Conservation (phyloP, 2,888 invertebrate species). For the Diarsia mendica region DNA sequence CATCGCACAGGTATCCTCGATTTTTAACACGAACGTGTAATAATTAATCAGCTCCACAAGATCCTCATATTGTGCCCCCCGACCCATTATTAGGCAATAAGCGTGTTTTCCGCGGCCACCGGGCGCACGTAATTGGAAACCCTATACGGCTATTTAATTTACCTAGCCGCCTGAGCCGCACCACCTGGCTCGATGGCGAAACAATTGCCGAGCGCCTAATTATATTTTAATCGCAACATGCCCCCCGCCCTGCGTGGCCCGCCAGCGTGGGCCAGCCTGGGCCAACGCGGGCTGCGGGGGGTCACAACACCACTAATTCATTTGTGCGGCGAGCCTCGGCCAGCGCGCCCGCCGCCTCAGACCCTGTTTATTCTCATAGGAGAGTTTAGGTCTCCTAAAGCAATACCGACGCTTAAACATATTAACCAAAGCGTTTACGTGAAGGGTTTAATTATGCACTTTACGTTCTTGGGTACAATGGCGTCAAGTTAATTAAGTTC, state of each 20-base stretch:
- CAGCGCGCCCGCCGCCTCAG: slow-evolving; percentile 73
- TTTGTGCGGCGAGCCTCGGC: slow-evolving; percentile 84
- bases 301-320: slow-evolving; percentile 86
- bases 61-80: slow-evolving; percentile 80
- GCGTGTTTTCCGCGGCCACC: slow-evolving; percentile 81
- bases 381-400: slow-evolving; percentile 89
- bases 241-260: slow-evolving; percentile 74
- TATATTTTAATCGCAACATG: slow-evolving; percentile 89
- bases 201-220: slow-evolving; percentile 89
- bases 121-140: slow-evolving; percentile 85
- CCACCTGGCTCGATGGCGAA: slow-evolving; percentile 89
- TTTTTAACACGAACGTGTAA: slow-evolving; percentile 76
- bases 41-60: slow-evolving; percentile 84
- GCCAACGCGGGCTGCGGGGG: slow-evolving; percentile 64
- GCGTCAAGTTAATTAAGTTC: slow-evolving; percentile 88
- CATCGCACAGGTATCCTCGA: slow-evolving; percentile 59
- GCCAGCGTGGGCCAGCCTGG: slow-evolving; percentile 63
- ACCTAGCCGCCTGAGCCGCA: slow-evolving; percentile 82
- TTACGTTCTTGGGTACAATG: slow-evolving; percentile 85
- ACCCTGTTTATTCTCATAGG: slow-evolving; percentile 89
- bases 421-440: slow-evolving; percentile 88
- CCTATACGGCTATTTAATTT: slow-evolving; percentile 88
- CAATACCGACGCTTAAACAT: slow-evolving; percentile 88
- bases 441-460: slow-evolving; percentile 88
- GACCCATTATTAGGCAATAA: slow-evolving; percentile 88